A percentile compares a stretch with the other conserved stretches of the same genome.
Evolutionary conservation across 2,797 vertebrate genomes (phyloP).

Genomic region (Myiotriccus ornatus): DNA sequence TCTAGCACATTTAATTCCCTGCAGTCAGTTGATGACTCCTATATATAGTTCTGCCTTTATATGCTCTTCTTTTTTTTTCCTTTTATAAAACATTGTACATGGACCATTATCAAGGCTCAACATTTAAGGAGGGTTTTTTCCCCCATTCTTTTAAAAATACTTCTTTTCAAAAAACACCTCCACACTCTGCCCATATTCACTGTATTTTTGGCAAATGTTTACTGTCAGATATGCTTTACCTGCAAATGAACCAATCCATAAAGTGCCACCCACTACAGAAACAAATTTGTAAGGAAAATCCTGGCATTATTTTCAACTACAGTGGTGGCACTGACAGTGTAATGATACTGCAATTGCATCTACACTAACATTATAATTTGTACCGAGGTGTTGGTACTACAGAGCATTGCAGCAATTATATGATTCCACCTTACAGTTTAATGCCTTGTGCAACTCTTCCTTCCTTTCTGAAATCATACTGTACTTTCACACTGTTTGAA

Average conservation of each 20-base stretch:
- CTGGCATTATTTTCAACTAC: neutral
- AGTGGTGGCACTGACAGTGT: neutral
- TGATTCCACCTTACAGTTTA: neutral
- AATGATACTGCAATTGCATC: constrained; percentile 16
- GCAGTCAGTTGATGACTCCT: neutral
- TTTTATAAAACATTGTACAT: neutral
- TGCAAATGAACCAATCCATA: neutral
- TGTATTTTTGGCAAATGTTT: neutral
- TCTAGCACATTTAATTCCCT: neutral
- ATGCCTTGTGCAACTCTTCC: neutral
- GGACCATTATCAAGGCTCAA: neutral
- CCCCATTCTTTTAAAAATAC: neutral
- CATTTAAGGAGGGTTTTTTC: rapidly evolving
- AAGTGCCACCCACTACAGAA: neutral
- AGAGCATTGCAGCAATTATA: neutral
- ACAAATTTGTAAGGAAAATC: neutral
- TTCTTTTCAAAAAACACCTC: neutral
- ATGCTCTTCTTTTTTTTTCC: neutral
- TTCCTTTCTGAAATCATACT: neutral
- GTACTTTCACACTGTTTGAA: neutral
- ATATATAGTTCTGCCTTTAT: neutral
- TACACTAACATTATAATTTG: constrained; percentile 25
- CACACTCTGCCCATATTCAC: neutral
- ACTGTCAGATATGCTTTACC: neutral
- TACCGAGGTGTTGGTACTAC: constrained; percentile 16